Base-by-base conservation (phyloP, 2,797 vertebrate genomes). In the Erethizon dorsatum region DNA sequence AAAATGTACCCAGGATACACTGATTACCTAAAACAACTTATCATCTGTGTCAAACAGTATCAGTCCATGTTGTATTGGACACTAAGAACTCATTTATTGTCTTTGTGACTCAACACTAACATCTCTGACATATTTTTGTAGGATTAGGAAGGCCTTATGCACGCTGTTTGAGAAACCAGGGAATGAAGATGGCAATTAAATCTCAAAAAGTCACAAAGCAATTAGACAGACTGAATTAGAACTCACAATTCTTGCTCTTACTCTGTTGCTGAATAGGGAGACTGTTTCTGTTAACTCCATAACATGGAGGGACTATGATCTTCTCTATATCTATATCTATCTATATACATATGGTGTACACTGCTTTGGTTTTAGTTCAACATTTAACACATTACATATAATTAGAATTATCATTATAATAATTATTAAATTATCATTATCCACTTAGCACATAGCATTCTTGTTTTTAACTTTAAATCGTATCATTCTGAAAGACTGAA, bases 391-490 rank as follows among this genome's bases (percentile, higher is more conserved):
- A 88, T 91, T 87, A 91, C 56, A 50, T 92, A 54, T 50, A 18
- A 61, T 59, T 82, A 52, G 89, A 88, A 90, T 73, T 91, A 96
- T 93, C 59, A 71, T 57, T 57, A 96, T n/a, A n/a, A n/a, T n/a
- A n/a, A n/a, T n/a, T n/a, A n/a, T n/a, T n/a, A n/a, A 95, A 86
- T 94, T 86, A 93, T 80, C 47, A 83, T 84, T 91, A 89, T 95
- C 5, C 6, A 87, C 31, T 95, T 37, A 79, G 50, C 13, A 33
- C 50, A 22, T 69, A 47, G 54, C 24, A 63, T 84, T 93, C 18
- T 96, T 95, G 9, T 79, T 95, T 92, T 41, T 93, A 85, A 95
- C 82, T 90, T 96, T 63, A 63, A 63, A 63, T 11, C 11, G 31
- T 26, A 26, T 31, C 28, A 73, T 82, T 83, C 83, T 95, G 28